Percentiles rank a stretch among this genome's conserved stretches.
Conservation (phyloP, 2,113 vertebrate genomes). For the Fregetta grallaria region DNA sequence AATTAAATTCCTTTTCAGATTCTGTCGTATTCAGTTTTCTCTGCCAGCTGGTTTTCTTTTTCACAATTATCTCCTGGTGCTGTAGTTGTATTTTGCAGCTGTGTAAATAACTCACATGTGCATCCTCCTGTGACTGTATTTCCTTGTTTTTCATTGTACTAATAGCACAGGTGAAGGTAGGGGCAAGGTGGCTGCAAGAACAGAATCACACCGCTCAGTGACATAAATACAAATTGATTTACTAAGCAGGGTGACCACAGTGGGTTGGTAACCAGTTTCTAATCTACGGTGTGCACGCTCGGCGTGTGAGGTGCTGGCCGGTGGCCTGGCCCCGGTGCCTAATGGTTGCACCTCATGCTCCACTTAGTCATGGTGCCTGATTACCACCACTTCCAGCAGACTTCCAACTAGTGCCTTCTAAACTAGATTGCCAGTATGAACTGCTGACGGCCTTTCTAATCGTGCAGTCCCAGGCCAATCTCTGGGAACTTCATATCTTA, state of each 20-base stretch:
- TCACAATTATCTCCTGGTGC: not conserved
- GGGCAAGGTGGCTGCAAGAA: not conserved
- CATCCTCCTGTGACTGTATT: not conserved
- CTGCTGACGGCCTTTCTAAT: not conserved
- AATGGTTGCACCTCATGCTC: not conserved
- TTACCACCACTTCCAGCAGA: accelerated
- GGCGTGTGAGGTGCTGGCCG: not conserved
- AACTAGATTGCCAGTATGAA: no score
- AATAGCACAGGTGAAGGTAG: not conserved
- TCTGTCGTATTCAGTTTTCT: not conserved
- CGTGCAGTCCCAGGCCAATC: accelerated
- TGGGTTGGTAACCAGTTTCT: not conserved
- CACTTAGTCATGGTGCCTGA: not conserved
- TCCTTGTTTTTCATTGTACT: not conserved
- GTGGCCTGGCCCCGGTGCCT: not conserved
- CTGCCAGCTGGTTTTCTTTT: not conserved
- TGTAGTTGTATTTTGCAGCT: not conserved
- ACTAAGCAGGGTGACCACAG: not conserved
- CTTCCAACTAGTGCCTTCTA: not conserved
- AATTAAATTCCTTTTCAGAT: not conserved
- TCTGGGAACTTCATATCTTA: not conserved
- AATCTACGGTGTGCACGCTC: not conserved
- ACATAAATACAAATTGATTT: not conserved
- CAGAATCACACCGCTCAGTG: not conserved
- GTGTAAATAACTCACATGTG: not conserved